Evolutionary conservation across 2,797 vertebrate genomes (phyloP).

Genomic region (Rhynchonycteris naso): DNA sequence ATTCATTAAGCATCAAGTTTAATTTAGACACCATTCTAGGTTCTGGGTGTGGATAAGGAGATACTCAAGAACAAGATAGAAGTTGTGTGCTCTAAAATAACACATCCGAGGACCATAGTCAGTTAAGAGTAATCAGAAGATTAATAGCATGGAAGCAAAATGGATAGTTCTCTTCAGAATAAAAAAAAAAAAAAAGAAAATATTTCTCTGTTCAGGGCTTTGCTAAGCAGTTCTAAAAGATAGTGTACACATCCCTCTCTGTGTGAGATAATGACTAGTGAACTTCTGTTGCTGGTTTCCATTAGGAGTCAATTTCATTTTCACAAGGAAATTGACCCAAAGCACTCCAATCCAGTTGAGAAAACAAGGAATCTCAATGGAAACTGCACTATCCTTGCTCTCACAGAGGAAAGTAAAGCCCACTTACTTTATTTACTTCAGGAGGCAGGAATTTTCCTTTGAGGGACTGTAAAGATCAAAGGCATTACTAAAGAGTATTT

Average conservation of each 20-base stretch:
- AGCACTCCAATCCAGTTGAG: background rate
- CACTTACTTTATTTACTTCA: background rate
- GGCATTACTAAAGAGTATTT: background rate
- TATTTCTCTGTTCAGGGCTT: background rate
- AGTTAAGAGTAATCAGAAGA: background rate
- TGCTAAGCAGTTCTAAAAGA: background rate
- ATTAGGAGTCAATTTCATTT: background rate
- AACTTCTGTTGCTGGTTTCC: background rate
- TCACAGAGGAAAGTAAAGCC: background rate
- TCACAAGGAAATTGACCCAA: background rate
- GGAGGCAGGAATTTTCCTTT: background rate
- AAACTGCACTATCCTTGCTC: background rate
- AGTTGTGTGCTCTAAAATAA: background rate
- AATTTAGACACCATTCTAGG: background rate
- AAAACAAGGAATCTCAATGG: background rate
- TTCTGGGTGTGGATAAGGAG: background rate
- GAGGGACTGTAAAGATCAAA: background rate
- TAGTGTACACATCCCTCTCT: background rate
- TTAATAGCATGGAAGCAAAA: background rate
- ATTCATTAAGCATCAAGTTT: background rate
- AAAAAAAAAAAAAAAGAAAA: background rate
- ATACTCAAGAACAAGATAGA: background rate
- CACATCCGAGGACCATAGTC: background rate
- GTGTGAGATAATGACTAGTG: background rate
- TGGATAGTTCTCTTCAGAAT: background rate